phyloP scores from a whole-genome alignment of 2,797 vertebrate species.

The Gallirallus australis region DNA sequence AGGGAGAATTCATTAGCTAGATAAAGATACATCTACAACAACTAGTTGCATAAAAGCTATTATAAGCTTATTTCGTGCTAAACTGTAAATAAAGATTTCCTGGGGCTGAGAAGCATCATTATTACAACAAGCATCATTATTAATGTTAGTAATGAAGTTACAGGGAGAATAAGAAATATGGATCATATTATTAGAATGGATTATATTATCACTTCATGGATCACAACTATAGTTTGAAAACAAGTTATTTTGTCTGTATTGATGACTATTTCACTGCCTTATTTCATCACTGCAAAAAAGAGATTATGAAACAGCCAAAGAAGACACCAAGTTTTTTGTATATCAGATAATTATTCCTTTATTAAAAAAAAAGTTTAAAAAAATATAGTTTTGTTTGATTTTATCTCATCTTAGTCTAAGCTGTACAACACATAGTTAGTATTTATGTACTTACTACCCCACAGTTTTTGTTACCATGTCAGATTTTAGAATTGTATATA shows the following conservation, averaged over 20 bases:
- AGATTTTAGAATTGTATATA: not conserved
- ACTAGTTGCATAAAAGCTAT: not conserved
- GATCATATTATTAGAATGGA: not conserved
- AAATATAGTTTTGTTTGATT: not conserved
- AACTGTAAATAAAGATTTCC: not conserved
- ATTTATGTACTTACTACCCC: not conserved
- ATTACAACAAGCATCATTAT: not conserved
- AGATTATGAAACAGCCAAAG: not conserved
- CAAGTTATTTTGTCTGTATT: rapidly evolving
- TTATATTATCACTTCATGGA: not conserved
- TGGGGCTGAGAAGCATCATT: not conserved
- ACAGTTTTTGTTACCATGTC: not conserved
- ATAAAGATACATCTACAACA: not conserved
- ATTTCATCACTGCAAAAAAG: not conserved
- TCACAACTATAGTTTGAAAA: not conserved
- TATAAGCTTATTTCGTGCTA: not conserved
- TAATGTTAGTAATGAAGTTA: not conserved
- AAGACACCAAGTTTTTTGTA: not conserved
- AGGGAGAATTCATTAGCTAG: not conserved
- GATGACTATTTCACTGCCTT: not conserved
- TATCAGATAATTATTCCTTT: not conserved
- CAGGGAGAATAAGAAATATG: not conserved
- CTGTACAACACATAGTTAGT: not conserved
- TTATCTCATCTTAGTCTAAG: not conserved
- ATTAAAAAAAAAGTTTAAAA: not conserved